phyloP scores from a whole-genome alignment of 2,113 vertebrate genomes.

The Mellivora capensis region DNA sequence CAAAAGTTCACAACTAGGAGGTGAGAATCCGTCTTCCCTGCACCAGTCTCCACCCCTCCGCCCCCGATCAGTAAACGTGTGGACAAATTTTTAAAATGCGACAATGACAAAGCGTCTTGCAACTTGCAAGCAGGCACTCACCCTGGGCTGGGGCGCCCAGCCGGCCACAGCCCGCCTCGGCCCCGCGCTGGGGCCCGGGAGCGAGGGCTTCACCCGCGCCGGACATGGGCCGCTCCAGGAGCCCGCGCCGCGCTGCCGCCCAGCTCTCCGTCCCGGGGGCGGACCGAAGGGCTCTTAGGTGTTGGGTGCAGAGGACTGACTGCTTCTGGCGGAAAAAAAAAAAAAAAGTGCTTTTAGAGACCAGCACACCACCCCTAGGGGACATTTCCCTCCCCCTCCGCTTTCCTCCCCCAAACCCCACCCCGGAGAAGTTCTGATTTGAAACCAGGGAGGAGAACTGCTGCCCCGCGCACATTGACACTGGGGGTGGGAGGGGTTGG shows the following conservation, averaged over 20 bases:
- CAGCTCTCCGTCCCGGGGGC: slow-evolving; percentile 82
- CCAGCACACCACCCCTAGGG: slow-evolving; percentile 11
- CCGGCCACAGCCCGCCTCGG: slow-evolving; percentile 82
- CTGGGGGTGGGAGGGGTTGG: background rate
- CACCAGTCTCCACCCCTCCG: background rate
- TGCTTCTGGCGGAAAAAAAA: slow-evolving; percentile 30
- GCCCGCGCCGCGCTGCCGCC: slow-evolving; percentile 70
- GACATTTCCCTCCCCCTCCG: slow-evolving; percentile 55
- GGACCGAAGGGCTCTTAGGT: slow-evolving; percentile 57
- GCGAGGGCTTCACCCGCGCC: slow-evolving; percentile 86
- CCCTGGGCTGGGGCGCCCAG: slow-evolving; percentile 85
- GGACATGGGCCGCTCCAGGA: slow-evolving; percentile 93
- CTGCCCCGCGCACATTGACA: background rate
- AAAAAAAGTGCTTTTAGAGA: background rate
- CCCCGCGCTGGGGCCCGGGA: slow-evolving; percentile 86
- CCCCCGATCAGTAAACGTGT: background rate
- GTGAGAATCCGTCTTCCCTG: background rate
- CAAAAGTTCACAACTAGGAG: background rate
- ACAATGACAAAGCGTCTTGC: slow-evolving; percentile 62
- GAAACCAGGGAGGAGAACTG: background rate
- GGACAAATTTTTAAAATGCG: slow-evolving; percentile 44
- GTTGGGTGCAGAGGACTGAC: slow-evolving; percentile 43
- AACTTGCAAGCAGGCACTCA: slow-evolving; percentile 79
- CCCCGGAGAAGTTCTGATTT: slow-evolving; percentile 66
- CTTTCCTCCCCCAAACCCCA: slow-evolving; percentile 35